A percentile compares a stretch with the other conserved stretches of the same genome.
phyloP scores from a whole-genome alignment of 2,888 invertebrate species.

The Cerastoderma edule region DNA sequence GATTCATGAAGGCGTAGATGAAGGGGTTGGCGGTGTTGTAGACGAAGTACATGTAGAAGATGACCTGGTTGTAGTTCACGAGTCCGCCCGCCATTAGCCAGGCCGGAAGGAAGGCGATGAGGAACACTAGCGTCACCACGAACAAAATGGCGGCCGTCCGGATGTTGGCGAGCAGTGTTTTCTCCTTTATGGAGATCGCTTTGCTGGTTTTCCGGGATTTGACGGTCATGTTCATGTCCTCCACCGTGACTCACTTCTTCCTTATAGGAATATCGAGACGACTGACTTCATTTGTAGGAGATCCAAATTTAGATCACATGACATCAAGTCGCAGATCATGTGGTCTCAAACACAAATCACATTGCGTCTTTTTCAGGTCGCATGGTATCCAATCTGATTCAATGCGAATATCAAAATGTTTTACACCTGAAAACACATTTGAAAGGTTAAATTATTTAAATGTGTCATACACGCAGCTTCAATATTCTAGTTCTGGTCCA shows the following conservation, averaged over 20 bases:
- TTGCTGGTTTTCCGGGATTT: slow-evolving; percentile 26
- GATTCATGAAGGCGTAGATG: slow-evolving; percentile 83
- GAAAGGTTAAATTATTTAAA: background rate
- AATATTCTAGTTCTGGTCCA: background rate
- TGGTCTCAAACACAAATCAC: no score
- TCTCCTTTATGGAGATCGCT: slow-evolving; percentile 55
- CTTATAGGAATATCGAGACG: no score
- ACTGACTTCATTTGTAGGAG: no score
- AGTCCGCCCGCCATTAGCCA: slow-evolving; percentile 76
- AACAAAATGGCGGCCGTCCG: slow-evolving; percentile 83
- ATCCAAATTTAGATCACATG: no score
- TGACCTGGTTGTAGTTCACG: slow-evolving; percentile 68
- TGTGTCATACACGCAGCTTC: background rate
- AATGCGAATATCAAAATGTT: no score
- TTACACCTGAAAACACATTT: no score
- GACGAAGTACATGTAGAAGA: slow-evolving; percentile 82
- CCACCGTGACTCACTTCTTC: no score
- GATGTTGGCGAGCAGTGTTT: slow-evolving; percentile 74
- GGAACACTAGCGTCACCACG: slow-evolving; percentile 81
- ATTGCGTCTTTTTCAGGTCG: no score
- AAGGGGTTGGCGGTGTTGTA: slow-evolving; percentile 82
- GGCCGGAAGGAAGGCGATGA: slow-evolving; percentile 81
- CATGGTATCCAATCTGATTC: no score
- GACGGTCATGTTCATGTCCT: slow-evolving; percentile 34
- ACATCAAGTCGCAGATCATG: no score